phyloP scores from a whole-genome alignment of 2,797 vertebrate genomes.

The Apogon talboti region DNA sequence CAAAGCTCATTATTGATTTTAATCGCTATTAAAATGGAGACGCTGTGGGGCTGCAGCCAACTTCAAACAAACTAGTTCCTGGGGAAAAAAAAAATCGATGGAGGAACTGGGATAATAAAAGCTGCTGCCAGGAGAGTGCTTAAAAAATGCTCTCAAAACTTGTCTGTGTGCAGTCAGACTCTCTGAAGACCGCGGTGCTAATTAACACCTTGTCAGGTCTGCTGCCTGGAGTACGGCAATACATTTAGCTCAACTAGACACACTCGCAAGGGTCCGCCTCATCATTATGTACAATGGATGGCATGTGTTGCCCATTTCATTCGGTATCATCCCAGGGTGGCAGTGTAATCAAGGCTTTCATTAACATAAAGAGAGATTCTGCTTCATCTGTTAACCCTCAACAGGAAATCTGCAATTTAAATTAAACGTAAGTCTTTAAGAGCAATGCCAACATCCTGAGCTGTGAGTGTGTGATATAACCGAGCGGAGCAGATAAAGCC shows the following conservation, averaged over 20 bases:
- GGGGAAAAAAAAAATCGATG: slow-evolving; percentile 37
- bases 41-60: slow-evolving; percentile 29
- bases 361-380: slow-evolving; percentile 52
- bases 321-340: slow-evolving; percentile 40
- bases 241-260: slow-evolving; percentile 37
- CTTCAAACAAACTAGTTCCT: slow-evolving; percentile 58
- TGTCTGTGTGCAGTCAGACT: slow-evolving; percentile 36
- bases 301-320: slow-evolving; percentile 31
- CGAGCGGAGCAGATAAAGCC: slow-evolving; percentile 32
- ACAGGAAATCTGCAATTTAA: slow-evolving; percentile 60
- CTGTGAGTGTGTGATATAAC: slow-evolving; percentile 26
- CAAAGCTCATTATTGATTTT: slow-evolving; percentile 75
- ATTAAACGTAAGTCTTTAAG: slow-evolving; percentile 56
- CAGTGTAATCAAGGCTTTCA: slow-evolving; percentile 59
- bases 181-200: slow-evolving; percentile 46
- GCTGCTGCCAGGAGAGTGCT: slow-evolving; percentile 42
- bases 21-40: slow-evolving; percentile 68
- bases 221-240: slow-evolving; percentile 11
- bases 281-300: slow-evolving; percentile 43
- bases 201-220: slow-evolving; percentile 64
- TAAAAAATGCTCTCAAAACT: slow-evolving; percentile 40
- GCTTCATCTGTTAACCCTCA: slow-evolving; percentile 51
- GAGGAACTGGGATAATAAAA: slow-evolving; percentile 44
- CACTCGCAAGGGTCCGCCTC: slow-evolving; percentile 27
- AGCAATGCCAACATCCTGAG: slow-evolving; percentile 30